Evolutionary conservation across 2,113 vertebrate species (phyloP).

Genomic region (Lophura nycthemera): DNA sequence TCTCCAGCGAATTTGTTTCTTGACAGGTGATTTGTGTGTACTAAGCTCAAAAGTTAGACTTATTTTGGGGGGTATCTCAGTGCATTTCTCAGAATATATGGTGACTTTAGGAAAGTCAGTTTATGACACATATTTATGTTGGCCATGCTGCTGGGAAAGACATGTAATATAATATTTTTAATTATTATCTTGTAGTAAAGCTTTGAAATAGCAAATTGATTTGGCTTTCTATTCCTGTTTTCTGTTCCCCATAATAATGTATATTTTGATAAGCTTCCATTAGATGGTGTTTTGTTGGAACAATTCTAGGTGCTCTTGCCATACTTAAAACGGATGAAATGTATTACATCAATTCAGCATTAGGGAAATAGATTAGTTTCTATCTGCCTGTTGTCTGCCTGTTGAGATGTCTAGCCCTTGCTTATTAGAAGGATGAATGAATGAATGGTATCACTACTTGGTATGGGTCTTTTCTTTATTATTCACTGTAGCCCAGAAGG

Average conservation of each 20-base stretch:
- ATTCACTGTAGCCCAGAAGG: neutral
- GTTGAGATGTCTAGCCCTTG: neutral
- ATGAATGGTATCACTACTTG: neutral
- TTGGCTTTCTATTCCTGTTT: neutral
- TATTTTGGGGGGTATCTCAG: neutral
- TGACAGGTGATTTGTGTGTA: neutral
- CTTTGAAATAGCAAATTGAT: neutral
- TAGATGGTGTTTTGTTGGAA: neutral
- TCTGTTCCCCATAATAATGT: neutral
- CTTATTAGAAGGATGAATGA: neutral
- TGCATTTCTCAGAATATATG: neutral
- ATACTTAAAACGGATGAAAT: neutral
- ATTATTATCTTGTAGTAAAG: neutral
- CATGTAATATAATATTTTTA: neutral
- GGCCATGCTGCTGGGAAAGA: neutral
- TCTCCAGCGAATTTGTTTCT: neutral
- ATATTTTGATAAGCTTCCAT: neutral
- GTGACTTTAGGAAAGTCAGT: neutral
- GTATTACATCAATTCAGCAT: neutral
- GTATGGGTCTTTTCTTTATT: neutral
- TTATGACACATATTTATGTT: neutral
- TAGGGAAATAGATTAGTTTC: neutral
- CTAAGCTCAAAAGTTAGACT: neutral
- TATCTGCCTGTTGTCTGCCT: neutral
- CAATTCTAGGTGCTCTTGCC: neutral